Conservation (phyloP, 2,888 invertebrate genomes). For the Eilema griseolum region DNA sequence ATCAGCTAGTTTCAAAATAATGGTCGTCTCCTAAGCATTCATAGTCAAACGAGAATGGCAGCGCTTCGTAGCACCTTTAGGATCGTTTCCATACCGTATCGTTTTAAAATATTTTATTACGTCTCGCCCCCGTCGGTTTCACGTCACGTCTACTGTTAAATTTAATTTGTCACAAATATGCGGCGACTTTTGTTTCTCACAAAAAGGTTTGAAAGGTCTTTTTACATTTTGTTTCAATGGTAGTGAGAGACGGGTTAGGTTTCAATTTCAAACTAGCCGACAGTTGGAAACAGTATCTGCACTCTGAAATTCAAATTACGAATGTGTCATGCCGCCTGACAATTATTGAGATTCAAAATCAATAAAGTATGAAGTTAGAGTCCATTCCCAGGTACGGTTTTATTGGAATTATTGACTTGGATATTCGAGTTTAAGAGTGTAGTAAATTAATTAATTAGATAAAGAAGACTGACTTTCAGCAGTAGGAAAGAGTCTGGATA, state of each 20-base stretch:
- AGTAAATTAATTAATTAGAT: no score
- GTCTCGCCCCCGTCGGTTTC: constrained; percentile 49
- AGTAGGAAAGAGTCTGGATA: no score
- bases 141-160: constrained; percentile 51
- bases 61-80: constrained; percentile 22
- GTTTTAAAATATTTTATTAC: constrained; percentile 61
- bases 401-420: no score
- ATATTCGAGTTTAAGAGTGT: no score
- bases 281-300: background rate
- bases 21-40: constrained; percentile 24
- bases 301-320: background rate
- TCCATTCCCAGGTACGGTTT: background rate
- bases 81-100: constrained; percentile 52
- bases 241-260: background rate
- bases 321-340: background rate
- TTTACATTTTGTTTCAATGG: background rate
- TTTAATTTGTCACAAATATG: constrained; percentile 53
- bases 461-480: no score
- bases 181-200: constrained; percentile 44
- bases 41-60: constrained; percentile 31
- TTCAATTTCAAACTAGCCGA: background rate
- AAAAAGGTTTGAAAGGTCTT: constrained; percentile 44
- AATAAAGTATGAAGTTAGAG: background rate
- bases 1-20: constrained; percentile 18
- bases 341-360: background rate